Conservation (phyloP, 2,113 vertebrate species). For the Chamaea fasciata region DNA sequence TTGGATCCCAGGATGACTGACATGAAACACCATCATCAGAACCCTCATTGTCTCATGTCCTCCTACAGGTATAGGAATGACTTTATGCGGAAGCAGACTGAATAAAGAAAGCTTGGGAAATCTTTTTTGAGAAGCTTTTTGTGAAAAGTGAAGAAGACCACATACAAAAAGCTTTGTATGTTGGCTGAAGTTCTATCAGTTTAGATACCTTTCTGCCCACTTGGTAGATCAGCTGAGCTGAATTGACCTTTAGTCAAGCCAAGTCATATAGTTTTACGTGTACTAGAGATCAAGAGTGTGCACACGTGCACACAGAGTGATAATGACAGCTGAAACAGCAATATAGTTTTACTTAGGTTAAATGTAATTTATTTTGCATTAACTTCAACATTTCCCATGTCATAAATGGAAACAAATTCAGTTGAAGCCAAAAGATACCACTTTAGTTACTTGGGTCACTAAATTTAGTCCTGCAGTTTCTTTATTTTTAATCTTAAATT, state of each 20-base stretch:
- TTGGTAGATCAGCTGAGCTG: neutral
- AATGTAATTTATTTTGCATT: neutral
- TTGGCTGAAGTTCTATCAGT: neutral
- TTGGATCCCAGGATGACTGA: neutral
- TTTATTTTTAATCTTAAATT: neutral
- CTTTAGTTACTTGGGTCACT: neutral
- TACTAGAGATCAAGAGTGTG: neutral
- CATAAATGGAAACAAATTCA: neutral
- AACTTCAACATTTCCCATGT: neutral
- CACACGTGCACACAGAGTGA: fast-evolving
- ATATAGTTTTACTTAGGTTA: neutral
- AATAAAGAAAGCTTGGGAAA: neutral
- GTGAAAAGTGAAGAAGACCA: neutral
- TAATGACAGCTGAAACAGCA: neutral
- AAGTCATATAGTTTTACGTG: neutral
- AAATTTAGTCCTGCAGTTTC: neutral
- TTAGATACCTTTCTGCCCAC: neutral
- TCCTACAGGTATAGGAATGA: neutral
- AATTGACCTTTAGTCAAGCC: neutral
- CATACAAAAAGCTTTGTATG: neutral
- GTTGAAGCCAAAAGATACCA: neutral
- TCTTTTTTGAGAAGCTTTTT: too few relatives aligned
- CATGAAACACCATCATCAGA: neutral
- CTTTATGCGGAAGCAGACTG: neutral
- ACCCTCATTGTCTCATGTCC: neutral